A percentile compares a stretch with the other conserved stretches of the same genome.
Evolutionary conservation across 2,888 invertebrate genomes (phyloP).

Genomic region (Apeira syringaria): DNA sequence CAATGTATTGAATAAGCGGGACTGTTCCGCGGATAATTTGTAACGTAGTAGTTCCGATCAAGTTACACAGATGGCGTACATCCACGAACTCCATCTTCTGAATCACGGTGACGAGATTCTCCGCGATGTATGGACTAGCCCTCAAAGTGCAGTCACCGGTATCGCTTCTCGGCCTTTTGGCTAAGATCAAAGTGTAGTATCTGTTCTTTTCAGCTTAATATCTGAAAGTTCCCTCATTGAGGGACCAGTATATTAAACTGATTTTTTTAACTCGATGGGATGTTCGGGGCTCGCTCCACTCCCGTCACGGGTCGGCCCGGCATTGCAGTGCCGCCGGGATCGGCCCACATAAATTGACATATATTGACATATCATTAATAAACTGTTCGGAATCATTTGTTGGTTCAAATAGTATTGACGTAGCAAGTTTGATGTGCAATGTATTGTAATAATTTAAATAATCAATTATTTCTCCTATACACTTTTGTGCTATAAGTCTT

Average conservation of each 20-base stretch:
- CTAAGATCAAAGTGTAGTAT: constrained; percentile 49
- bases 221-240: constrained; percentile 48
- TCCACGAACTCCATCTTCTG: constrained; percentile 14
- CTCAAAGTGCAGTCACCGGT: too few relatives aligned
- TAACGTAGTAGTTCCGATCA: not conserved
- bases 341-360: constrained; percentile 36
- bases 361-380: too few relatives aligned
- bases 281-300: constrained; percentile 48
- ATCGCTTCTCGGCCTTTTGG: constrained; percentile 50
- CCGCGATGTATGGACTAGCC: too few relatives aligned
- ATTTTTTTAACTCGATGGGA: constrained; percentile 34
- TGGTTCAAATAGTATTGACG: too few relatives aligned
- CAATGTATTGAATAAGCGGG: too few relatives aligned
- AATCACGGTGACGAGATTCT: constrained; percentile 37
- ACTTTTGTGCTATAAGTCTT: too few relatives aligned
- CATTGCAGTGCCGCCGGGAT: constrained; percentile 48
- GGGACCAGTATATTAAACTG: constrained; percentile 47
- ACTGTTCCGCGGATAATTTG: too few relatives aligned
- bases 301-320: constrained; percentile 46
- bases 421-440: too few relatives aligned
- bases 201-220: constrained; percentile 48
- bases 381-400: too few relatives aligned
- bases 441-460: too few relatives aligned
- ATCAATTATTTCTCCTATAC: too few relatives aligned
- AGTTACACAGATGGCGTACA: constrained; percentile 35